These are phyloP conservation scores for Harpegnathos saltator DNA, from an alignment of 1,140 invertebrate species.

Conservation along the genomic window DNA sequence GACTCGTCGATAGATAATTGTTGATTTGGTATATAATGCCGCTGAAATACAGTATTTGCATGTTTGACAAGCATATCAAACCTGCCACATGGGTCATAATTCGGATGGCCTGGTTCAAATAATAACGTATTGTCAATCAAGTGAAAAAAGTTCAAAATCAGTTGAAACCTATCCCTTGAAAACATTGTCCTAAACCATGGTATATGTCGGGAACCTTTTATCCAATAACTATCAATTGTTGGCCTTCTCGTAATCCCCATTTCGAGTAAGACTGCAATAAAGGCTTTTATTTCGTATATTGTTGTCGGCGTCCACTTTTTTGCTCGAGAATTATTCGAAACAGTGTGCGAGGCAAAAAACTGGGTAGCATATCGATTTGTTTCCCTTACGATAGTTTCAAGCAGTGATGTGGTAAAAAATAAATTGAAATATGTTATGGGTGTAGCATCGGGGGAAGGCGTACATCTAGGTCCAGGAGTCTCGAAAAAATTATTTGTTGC, in stretches of 20 bases:
- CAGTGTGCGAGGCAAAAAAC: too few species aligned
- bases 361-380: too few species aligned
- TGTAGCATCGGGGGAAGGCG: too few species aligned
- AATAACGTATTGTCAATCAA: neutral
- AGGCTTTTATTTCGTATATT: neutral
- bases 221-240: neutral
- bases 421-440: too few species aligned
- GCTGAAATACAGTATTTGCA: neutral
- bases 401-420: too few species aligned
- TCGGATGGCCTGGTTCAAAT: neutral
- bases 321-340: neutral
- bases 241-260: neutral
- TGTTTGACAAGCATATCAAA: neutral
- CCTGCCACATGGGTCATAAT: neutral
- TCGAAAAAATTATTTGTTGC: too few species aligned
- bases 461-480: too few species aligned
- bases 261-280: neutral
- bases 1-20: neutral
- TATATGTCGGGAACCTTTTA: neutral
- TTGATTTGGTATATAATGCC: neutral
- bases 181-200: neutral
- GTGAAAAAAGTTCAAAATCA: neutral
- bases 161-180: neutral
- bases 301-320: neutral
- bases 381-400: too few species aligned